Base-by-base conservation (phyloP, 2,797 vertebrate species). In the Siniperca undulata region DNA sequence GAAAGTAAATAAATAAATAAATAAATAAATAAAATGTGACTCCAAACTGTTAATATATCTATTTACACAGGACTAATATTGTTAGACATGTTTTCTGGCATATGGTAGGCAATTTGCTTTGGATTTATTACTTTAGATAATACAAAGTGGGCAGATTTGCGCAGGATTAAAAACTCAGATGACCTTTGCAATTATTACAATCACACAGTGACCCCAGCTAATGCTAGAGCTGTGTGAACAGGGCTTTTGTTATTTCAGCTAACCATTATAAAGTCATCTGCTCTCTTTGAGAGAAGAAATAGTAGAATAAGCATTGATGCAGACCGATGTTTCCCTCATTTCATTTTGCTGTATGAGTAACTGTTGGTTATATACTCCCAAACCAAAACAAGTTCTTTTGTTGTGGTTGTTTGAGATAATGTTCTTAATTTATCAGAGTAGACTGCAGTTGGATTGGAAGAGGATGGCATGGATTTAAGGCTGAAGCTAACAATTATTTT, bases 111-210 rank as follows among this genome's bases (percentile, higher is more conserved):
- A 56, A 70, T 79, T 80, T 64, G 38, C 58, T 17, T 22, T 36
- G 16, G 68, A 69, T 73, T 70, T 71, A 50, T 38, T 56, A 42
- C 24, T 74, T 66, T 24, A 58, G 8, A 70, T n/a, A 48, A 67
- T 52, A 78, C 46, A 70, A 62, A 74, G 8, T 24, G 40, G 30
- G 72, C 55, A 77, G 81, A 84, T 84, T 88, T 74, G 42, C 14
- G 16, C 24, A 11, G 50, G 68, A 83, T 86, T 83, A 58, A 76
- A 73, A 65, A 69, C 61, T 50, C 22, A 22, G 30, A 56, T 2
- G 70, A 77, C 64, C 59, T 52, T n/a, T 77, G 22, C 65, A 62
- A 13, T 70, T 50, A 70, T 58, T 73, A 52, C 67, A 69, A 72
- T 36, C 65, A 24, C 60, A 74, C 38, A 42, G 40, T 14, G 36